Evolutionary conservation across 2,113 vertebrate genomes (phyloP).

Genomic region (Mobula hypostoma): DNA sequence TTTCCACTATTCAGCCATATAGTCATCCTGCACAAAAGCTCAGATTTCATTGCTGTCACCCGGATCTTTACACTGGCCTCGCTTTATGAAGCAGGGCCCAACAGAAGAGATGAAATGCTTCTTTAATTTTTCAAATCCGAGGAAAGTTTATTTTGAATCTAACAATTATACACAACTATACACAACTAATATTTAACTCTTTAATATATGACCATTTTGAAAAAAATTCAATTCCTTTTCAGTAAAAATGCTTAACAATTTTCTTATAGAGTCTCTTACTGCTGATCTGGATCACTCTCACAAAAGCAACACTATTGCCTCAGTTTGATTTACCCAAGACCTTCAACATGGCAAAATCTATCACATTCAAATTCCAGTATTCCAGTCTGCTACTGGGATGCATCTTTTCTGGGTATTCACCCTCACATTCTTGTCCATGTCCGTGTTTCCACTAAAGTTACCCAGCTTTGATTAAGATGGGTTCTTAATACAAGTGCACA

Average conservation of each 20-base stretch:
- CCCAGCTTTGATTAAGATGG: neutral
- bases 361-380: neutral
- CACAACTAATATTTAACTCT: neutral
- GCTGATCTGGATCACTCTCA: neutral
- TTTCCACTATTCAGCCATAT: neutral
- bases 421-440: neutral
- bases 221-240: neutral
- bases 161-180: neutral
- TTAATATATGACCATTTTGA: neutral
- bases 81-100: neutral
- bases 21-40: neutral
- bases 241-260: neutral
- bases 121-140: neutral
- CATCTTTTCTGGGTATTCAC: neutral
- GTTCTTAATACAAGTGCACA: neutral
- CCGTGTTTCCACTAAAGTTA: neutral
- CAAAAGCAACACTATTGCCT: neutral
- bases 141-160: neutral
- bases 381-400: no score
- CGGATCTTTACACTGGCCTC: neutral
- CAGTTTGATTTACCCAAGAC: neutral
- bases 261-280: neutral
- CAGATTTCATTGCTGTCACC: neutral
- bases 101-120: neutral
- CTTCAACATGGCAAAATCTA: neutral